Percentiles rank a stretch among this genome's conserved stretches.
These are phyloP conservation scores for Musca domestica DNA, from an alignment of 1,140 invertebrate species.

Conservation along the genomic window DNA sequence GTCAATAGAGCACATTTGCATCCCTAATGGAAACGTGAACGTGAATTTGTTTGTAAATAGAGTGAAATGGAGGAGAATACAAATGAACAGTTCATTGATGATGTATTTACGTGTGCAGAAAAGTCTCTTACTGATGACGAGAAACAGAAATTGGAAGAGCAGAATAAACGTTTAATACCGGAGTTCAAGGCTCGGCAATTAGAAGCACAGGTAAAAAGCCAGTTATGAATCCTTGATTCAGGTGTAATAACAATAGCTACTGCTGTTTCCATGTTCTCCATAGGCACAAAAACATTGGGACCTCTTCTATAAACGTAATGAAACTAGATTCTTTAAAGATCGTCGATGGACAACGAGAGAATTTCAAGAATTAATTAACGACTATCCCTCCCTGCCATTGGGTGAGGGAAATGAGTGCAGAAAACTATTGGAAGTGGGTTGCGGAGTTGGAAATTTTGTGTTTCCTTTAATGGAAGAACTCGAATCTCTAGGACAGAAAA, in stretches of 20 bases:
- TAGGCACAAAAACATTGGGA: slow-evolving; percentile 91
- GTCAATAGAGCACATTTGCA: too few species aligned
- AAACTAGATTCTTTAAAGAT: slow-evolving; percentile 92
- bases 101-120: slow-evolving; percentile 30
- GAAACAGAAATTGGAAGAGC: slow-evolving; percentile 60
- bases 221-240: too few species aligned
- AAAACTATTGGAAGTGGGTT: slow-evolving; percentile 83
- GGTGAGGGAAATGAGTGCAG: slow-evolving; percentile 27
- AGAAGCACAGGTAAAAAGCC: slow-evolving; percentile 71
- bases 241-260: too few species aligned
- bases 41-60: too few species aligned
- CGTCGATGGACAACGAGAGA: slow-evolving; percentile 96
- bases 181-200: slow-evolving; percentile 78
- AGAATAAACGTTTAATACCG: slow-evolving; percentile 70
- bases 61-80: neutral
- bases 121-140: slow-evolving; percentile 62
- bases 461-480: slow-evolving; percentile 87
- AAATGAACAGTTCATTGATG: neutral
- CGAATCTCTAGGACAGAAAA: slow-evolving; percentile 31
- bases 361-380: slow-evolving; percentile 80
- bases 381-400: slow-evolving; percentile 44
- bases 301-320: slow-evolving; percentile 94
- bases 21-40: too few species aligned
- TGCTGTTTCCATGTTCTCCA: too few species aligned
- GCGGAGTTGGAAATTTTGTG: slow-evolving; percentile 96